Evolutionary conservation across 1,140 invertebrate genomes (phyloP), one percentile per base, ranked within the genome.

Genomic region (Cyphomyrmex costatus): DNA sequence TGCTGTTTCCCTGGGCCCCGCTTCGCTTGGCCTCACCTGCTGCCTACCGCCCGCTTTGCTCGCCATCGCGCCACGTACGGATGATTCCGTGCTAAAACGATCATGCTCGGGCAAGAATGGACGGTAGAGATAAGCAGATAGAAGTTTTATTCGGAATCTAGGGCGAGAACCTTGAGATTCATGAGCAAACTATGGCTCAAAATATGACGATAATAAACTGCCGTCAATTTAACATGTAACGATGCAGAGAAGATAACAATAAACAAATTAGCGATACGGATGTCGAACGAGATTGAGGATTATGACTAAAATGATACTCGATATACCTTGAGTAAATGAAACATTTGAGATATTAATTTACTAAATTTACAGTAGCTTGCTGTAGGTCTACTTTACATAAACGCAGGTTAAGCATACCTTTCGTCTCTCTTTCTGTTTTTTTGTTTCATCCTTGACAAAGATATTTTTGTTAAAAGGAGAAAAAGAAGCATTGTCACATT

Each of bases 11-110:
- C 91, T 86, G 88, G 51, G 89, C 83, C 82, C 90, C 90, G 90
- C 88, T 91, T 90, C 88, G 91, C 88, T 92, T 92, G 90, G 91
- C 88, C 89, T 92, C 92, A 90, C 91, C 85, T 92, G 90, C 83
- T 89, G 74, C 66, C 73, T 58, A 42, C 49, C 51, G 79, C 84
- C 14, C 46, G 46, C 36, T 85, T 85, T 78, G 74, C 77, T 60
- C 61, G 71, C 56, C 56, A 24, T 16, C 74, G 58, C 88, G 79
- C 60, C 79, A 70, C 53, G 61, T 84, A 36, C 46, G 56, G 77
- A 88, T 58, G 56, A 83, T 83, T 73, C 56, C 79, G 79, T 74
- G 79, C 79, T 68, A 74, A 83, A 83, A 83, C 68, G 68, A 73
- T 83, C 68, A 61, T 60, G 74, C 24, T 83, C 68, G 27, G 36